Percentiles rank a stretch among this genome's conserved stretches.
Conservation (phyloP, 2,888 invertebrate species). For the Proisotoma minuta region DNA sequence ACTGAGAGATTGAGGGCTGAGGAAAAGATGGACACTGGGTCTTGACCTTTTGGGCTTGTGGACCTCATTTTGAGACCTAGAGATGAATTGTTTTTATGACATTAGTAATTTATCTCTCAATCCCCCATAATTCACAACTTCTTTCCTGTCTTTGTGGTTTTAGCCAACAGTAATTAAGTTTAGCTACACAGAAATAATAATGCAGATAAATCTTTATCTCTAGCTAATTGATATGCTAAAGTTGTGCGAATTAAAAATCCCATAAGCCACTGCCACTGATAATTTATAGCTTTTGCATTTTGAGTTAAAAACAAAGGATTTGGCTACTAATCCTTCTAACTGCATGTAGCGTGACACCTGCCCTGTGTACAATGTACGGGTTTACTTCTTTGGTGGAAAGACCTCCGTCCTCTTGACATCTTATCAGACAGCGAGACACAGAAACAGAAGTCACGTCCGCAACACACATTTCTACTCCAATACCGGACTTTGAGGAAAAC, state of each 20-base stretch:
- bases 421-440: too few relatives aligned
- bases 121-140: too few relatives aligned
- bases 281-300: too few relatives aligned
- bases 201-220: not conserved
- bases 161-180: not conserved
- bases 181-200: not conserved
- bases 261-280: not conserved
- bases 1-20: conserved; percentile 11
- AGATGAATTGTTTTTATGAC: too few relatives aligned
- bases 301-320: too few relatives aligned
- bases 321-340: too few relatives aligned
- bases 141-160: too few relatives aligned
- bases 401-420: conserved; percentile 1
- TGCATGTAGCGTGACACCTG: not conserved
- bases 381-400: not conserved
- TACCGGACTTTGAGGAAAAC: too few relatives aligned
- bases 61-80: conserved; percentile 16
- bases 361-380: not conserved
- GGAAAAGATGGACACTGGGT: not conserved
- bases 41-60: conserved; percentile 7
- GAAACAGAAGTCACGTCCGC: not conserved
- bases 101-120: too few relatives aligned
- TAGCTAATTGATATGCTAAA: not conserved
- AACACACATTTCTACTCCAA: not conserved
- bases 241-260: not conserved